Base-by-base conservation (phyloP, 2,113 vertebrate species). In the Bujurquina vittata region DNA sequence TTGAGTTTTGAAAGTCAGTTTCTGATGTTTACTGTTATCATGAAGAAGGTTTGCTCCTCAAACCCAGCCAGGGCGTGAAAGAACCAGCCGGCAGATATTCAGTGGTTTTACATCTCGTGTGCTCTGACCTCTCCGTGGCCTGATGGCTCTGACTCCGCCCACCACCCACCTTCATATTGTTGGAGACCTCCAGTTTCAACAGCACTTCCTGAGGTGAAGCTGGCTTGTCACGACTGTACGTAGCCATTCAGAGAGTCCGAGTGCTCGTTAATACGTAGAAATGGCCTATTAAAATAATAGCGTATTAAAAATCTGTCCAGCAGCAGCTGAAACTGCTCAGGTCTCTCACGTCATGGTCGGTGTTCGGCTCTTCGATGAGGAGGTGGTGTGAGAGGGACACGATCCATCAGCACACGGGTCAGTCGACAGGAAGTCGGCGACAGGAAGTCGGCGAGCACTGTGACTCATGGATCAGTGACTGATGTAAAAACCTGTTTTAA, bases 371-470 rank as follows among this genome's bases (percentile, higher is more conserved):
- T 15, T 26, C 26, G 12, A 15, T 46, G 14, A 40, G 6, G 67
- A 31, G 67, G 67, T 20, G 26, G 5, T 52, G 11, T 0, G 29
- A 4, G 43, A 37, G 65, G 67, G 67, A 43, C 18, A 12, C 12
- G 5, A 72, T 12, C 52, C 49, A 18, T 52, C 49, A 52, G 49
- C 26, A 52, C 65, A 52, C 29, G 65, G 23, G 23, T 72, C 43
- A 31, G 23, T 17, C 29, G 43, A 52, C 65, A 72, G 65, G 43
- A 52, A 52, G 40, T 69, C n/a, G n/a, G n/a, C n/a, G n/a, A n/a
- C n/a, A n/a, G 29, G 40, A 49, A n/a, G 15, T 52, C 0, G 1
- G 23, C 10, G 49, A 72, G 63, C 15, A 0, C 49, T 29, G 15
- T 69, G 65, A 69, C 65, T 72, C 23, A 52, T 69, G 17, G 17